Evolutionary conservation across 1,140 invertebrate species (phyloP).

Genomic region (Spodoptera frugiperda): DNA sequence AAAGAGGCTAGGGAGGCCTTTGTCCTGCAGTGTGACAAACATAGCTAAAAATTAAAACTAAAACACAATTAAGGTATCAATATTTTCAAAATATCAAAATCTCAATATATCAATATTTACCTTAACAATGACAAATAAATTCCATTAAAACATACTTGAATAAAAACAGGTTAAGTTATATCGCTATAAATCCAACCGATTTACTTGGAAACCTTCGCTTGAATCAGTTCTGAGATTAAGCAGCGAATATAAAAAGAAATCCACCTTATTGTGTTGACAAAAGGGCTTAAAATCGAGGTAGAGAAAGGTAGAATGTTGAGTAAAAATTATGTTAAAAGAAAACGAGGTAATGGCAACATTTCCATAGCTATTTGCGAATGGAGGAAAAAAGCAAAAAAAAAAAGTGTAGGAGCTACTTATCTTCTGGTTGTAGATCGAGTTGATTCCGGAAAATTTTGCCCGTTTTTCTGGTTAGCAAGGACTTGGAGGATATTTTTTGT

Average conservation of each 20-base stretch:
- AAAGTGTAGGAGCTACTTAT: slow-evolving; percentile 29
- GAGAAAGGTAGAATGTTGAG: neutral
- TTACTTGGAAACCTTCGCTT: slow-evolving; percentile 43
- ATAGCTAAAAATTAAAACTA: too few species aligned
- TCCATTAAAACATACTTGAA: slow-evolving; percentile 37
- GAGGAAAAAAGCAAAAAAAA: neutral
- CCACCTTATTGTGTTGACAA: neutral
- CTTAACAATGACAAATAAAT: slow-evolving; percentile 33
- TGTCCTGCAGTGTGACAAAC: too few species aligned
- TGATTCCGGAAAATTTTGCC: neutral
- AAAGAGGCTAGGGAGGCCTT: too few species aligned
- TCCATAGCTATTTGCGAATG: slow-evolving; percentile 15
- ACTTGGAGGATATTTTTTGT: neutral
- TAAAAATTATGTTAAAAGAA: slow-evolving; percentile 31
- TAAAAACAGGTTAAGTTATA: slow-evolving; percentile 45
- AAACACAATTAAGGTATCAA: too few species aligned
- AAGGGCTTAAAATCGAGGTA: neutral
- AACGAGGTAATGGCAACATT: slow-evolving; percentile 23
- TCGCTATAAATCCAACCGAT: slow-evolving; percentile 48
- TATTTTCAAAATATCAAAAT: too few species aligned
- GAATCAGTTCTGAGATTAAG: slow-evolving; percentile 12
- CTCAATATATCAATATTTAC: too few species aligned
- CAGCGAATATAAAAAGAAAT: neutral
- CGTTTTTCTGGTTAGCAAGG: neutral
- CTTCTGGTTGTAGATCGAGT: slow-evolving; percentile 9